Evolutionary conservation across 2,113 vertebrate species (phyloP), one percentile per base, ranked within the genome.

Genomic region (Syrrhaptes paradoxus): DNA sequence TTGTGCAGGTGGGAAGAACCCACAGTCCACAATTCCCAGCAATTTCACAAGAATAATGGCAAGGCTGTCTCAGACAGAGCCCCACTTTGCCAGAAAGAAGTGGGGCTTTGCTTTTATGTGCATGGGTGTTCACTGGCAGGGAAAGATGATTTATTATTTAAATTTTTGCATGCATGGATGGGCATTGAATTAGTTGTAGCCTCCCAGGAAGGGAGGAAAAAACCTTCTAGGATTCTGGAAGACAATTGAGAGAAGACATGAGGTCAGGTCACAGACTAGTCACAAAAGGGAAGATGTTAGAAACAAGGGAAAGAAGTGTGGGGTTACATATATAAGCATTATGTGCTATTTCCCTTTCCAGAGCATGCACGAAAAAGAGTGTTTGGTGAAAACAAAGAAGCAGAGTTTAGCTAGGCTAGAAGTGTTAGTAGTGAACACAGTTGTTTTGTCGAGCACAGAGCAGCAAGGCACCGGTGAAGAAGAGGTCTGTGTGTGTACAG

Each of bases 111-210:
- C 55, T 11, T 66, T 41, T 5, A 0, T 89, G 81, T 79, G 65
- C 65, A 59, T 52, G 88, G 74, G 57, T 75, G 54, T 32, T 65
- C 18, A 32, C 62, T 74, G 84, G 49, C 92, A 85, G 74, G 45
- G 55, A 81, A 48, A 57, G 19, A 25, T 65, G 91, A 95, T 96
- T 91, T 95, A 93, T 96, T 96, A 97, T 93, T 97, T 95, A 95
- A 89, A 91, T 91, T 91, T 93, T 57, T 90, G 91, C 68, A 85
- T 2, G 41, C 92, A 86, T 93, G 83, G 61, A 46, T 84, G 83
- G 65, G 76, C 85, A 72, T 78, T 54, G 93, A 95, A 93, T 95
- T 84, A 95, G 85, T 55, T 66, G 70, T 87, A 71, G 85, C 79
- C 72, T 97, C 81, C 67, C 61, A 86, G 67, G 55, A 63, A 52